Evolutionary conservation across 2,113 vertebrate genomes (phyloP), one percentile per base, ranked within the genome.

Genomic region (Tenebrosternarchus preto): DNA sequence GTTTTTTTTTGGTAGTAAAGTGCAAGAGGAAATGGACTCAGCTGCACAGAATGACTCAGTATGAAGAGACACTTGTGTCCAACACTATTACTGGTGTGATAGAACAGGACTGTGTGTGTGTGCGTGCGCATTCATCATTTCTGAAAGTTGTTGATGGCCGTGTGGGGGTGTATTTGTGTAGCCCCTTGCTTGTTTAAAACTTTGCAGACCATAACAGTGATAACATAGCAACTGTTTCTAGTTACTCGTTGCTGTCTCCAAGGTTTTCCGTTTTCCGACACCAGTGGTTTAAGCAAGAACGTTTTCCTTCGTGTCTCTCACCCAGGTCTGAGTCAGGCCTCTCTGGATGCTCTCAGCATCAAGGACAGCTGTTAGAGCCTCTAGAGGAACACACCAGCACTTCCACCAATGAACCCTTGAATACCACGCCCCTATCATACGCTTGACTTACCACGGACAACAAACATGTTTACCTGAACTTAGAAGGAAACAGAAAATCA

Each of bases 111-210:
- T 25, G 59, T 27, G 43, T 25, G 2, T 57, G 50, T 73, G n/a
- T 12, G 1, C 8, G 8, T 12, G 3, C 43, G 8, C 43, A 12
- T 50, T 50, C 43, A 50, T 43, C 39, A 43, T 55, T 19, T 53
- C 22, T 27, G 33, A 59, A 55, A 43, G 29, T 12, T 39, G 19
- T 46, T 39, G 60, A 46, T 57, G 31, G 56, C 46, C 66, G 60
- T 66, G 64, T 43, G 9, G 64, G 46, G 73, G 33, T 69, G 80
- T 75, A 22, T 31, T 12, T 81, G 25, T 61, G 33, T 67, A 57
- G 66, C 73, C 79, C 67, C 78, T 74, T 36, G 27, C 46, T 63
- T 76, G 24, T 61, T 4, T 76, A 73, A 81, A 25, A 69, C 79
- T 76, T 25, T 50, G 61, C 79, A 81, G 53, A 39, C 36, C 46